These are phyloP conservation scores for Drosophila tropicalis DNA, from an alignment of 1,140 invertebrate species.

Conservation along the genomic window DNA sequence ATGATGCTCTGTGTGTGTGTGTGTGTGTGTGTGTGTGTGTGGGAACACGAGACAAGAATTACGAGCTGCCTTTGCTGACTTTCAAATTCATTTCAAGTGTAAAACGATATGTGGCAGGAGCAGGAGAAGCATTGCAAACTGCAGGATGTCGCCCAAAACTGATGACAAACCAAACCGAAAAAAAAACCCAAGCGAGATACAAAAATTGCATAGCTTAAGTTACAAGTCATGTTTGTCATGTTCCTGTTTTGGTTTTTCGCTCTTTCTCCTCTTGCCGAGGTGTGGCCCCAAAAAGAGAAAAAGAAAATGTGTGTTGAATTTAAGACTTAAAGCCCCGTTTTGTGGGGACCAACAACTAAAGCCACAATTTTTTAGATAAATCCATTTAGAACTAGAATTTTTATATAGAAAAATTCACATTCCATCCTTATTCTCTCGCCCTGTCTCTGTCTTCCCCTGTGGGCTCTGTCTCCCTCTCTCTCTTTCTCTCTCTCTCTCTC, in stretches of 20 bases:
- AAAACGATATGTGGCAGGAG: constrained; percentile 70
- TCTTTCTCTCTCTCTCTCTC: not conserved
- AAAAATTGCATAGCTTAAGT: constrained; percentile 71
- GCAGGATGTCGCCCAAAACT: constrained; percentile 58
- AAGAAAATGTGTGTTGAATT: constrained; percentile 33
- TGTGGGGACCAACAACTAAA: constrained; percentile 20
- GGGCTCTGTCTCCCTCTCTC: not conserved
- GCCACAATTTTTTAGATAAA: constrained; percentile 40
- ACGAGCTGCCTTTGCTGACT: constrained; percentile 73
- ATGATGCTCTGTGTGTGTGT: constrained; percentile 33
- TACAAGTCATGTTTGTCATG: constrained; percentile 71
- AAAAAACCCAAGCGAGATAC: constrained; percentile 23
- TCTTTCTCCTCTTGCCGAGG: constrained; percentile 11
- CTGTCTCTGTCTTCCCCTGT: not conserved
- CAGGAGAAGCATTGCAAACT: constrained; percentile 11
- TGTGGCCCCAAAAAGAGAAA: constrained; percentile 32
- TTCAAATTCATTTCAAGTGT: constrained; percentile 81
- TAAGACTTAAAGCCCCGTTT: constrained; percentile 21
- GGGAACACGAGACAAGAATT: constrained; percentile 55
- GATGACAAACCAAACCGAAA: constrained; percentile 41
- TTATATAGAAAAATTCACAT: not conserved
- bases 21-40: constrained; percentile 18
- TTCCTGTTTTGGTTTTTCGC: constrained; percentile 1
- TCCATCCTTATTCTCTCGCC: not conserved
- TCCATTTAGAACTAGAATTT: constrained; percentile 40